Evolutionary conservation across 1,140 invertebrate species (phyloP), one percentile per base, ranked within the genome.

Genomic region (Phymastichus coffea): DNA sequence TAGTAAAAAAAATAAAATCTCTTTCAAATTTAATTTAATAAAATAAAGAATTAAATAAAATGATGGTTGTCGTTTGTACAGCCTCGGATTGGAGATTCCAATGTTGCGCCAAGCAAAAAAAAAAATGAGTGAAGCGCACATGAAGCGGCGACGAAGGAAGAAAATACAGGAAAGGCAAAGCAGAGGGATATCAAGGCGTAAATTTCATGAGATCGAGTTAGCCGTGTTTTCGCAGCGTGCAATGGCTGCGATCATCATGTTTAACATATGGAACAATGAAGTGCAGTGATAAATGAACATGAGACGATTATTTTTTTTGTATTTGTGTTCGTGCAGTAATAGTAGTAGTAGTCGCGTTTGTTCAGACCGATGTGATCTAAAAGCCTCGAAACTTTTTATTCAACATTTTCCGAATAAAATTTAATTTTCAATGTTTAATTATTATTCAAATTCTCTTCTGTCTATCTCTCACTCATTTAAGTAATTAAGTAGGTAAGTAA

Each of bases 191-290:
- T 26, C n/a, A 59, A 53, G n/a, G n/a, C 49, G 49, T 60, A 38
- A 4, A 22, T 23, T 48, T 49, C n/a, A 7, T 76, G 74, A 76
- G 75, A 78, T 78, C 75, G 71, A 74, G 68, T 73, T 74, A 73
- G 71, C 59, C 59, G 52, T 61, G 25, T 55, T n/a, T n/a, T n/a
- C n/a, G 35, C 26, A 61, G 59, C 59, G 44, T 37, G 25, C 66
- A 69, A 68, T 70, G 70, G 67, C 68, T 67, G 68, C 66, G 63
- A 60, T 48, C 65, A 48, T 60, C 37, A 38, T 63, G 65, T 47
- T 49, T 22, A 15, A 47, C 12, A 20, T 57, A 52, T 48, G 59
- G 58, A 61, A 40, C 22, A 41, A 41, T 44, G 26, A 23, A 23
- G 40, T 23, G 52, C 41, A 35, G 52, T 46, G 23, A 14, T 38